Percentiles rank a stretch among this genome's conserved stretches.
These are phyloP conservation scores for Euplexia lucipara DNA, from an alignment of 2,888 invertebrate genomes.

Conservation along the genomic window DNA sequence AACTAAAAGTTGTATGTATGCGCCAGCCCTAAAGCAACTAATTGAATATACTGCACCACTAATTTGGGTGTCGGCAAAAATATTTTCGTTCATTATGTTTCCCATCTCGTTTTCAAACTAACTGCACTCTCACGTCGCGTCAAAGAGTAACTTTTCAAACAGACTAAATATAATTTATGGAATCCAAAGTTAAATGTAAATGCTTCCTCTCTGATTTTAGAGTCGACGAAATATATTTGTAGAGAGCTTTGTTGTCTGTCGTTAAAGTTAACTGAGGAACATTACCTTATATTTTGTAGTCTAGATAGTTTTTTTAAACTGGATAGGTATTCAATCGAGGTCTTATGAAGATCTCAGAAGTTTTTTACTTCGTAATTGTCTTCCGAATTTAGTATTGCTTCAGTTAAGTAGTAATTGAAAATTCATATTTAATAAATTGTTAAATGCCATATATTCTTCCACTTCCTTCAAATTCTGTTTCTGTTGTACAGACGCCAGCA, in stretches of 20 bases:
- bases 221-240: constrained; percentile 35
- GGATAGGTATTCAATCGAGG: no score
- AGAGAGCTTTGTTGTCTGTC: constrained; percentile 23
- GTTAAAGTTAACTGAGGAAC: constrained; percentile 1
- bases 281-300: not conserved
- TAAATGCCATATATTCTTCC: not conserved
- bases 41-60: constrained; percentile 32
- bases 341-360: no score
- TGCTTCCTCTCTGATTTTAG: constrained; percentile 20
- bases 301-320: not conserved
- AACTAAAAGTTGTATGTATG: no score
- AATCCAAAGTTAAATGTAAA: constrained; percentile 35
- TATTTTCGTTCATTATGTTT: constrained; percentile 18
- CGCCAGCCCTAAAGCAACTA: constrained; percentile 8
- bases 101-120: constrained; percentile 18
- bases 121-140: constrained; percentile 8
- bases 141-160: constrained; percentile 34
- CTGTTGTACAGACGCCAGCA: no score
- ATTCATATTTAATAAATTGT: not conserved
- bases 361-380: no score
- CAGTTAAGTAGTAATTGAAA: not conserved
- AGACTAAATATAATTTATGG: constrained; percentile 46
- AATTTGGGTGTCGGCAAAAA: constrained; percentile 22
- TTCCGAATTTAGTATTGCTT: not conserved
- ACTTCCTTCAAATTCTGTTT: not conserved